Base-by-base conservation (phyloP, 2,888 invertebrate species). In the Drosophila prolongata region DNA sequence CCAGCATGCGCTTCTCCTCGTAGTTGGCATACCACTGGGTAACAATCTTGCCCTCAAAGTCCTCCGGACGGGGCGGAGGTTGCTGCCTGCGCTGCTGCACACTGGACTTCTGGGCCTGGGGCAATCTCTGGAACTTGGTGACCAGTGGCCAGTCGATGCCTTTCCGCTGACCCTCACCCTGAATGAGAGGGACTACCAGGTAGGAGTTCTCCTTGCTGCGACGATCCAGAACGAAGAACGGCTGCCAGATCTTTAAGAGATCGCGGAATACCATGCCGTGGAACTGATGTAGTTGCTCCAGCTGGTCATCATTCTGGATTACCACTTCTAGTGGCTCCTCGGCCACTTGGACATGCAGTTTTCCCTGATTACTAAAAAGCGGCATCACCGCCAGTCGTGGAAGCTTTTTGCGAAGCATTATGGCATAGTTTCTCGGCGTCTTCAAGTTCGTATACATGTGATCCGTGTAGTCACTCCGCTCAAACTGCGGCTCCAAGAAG, bases 1-100 rank as follows among this genome's bases (percentile, higher is more conserved):
- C 96, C 30, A 97, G 92, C 89, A 96, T 96, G 24, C 94, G 93
- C 52, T 91, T 90, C 50, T 93, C 92, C 1, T 93, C 92, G 13
- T 88, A 91, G 11, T 92, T 92, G 78, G 95, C 93, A 91, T 99
- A 99, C 95, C 96, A 97, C 0, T 98, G 98, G 68, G 95, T 95
- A 1, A 99, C 96, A 0, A 99, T 95, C 46, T 94, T 94, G 78
- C 96, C 93, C 34, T 95, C 93, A 90, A 96, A 97, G 19, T 94
- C 94, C 40, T 95, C 94, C 10, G 93, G 91, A 0, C 93, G 93
- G 0, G 84, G 77, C 10, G 96, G 95, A 0, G 89, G 71, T 52
- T 95, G 90, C 0, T 91, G 89, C 30, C 90, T 87, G 49, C 94
- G 93, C 77, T 95, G 94, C 62, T 93, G 92, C 46, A 92, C 89